Base-by-base conservation (phyloP, 2,888 invertebrate genomes). In the Agrotis exclamationis region DNA sequence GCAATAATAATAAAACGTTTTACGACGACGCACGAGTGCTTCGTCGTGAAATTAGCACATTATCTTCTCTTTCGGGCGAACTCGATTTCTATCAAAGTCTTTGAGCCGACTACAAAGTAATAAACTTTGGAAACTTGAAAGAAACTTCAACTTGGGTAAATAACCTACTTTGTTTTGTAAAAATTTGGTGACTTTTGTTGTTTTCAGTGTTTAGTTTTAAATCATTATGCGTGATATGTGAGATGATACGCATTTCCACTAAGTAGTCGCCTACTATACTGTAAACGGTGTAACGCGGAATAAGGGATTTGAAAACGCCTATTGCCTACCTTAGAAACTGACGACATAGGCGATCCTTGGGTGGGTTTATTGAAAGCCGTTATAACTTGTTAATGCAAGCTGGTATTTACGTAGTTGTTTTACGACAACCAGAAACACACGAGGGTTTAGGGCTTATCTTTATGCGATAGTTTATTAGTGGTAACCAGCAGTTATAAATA, bases 1-100 rank as follows among this genome's bases (percentile, higher is more conserved):
- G 70, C 68, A 63, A 71, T 63, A 58, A 73, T 63, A 75, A 83
- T 85, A 76, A 84, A 85, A 72, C 54, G n/a, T n/a, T 76, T 84
- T 74, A 83, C 70, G 79, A 73, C 59, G 39, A 63, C 57, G 39
- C 44, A 58, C 39, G 54, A 72, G 68, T n/a, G 53, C 60, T 73
- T 67, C 64, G 45, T 58, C 22, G 59, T 57, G 70, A 70, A 76
- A 70, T 76, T 63, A 63, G 72, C 62, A 63, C 73, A 71, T 66
- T 73, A 74, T 70, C 73, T 64, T 70, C 39, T 70, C 57, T 53
- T 76, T 66, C 18, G 53, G 45, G 24, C 22, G 58, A 70, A 58
- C 60, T 63, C 39, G 16, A 22, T 45, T 74, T 51, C 24, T 53
- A 74, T 74, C 50, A 66, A 62, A 67, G 50, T 22, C 58, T 74